A percentile compares a stretch with the other conserved stretches of the same genome.
Conservation (phyloP, 2,113 vertebrate species). For the Larimichthys polyactis region DNA sequence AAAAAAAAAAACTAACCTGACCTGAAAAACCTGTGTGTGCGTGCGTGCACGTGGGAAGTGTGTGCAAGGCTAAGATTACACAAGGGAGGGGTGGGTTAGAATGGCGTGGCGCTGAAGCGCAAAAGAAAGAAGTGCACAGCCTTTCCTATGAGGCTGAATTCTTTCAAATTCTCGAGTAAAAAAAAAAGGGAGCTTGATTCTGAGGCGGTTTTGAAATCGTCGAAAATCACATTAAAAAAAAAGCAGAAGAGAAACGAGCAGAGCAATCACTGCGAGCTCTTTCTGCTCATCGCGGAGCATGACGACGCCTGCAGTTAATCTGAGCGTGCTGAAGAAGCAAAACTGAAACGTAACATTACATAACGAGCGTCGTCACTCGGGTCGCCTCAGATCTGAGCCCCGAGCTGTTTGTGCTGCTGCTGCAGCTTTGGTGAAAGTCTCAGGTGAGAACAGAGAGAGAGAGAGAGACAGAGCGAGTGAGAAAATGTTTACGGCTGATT, state of each 20-base stretch:
- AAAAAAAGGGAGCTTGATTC: constrained; percentile 5
- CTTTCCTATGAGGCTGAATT: not conserved
- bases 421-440: too few species aligned
- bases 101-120: not conserved
- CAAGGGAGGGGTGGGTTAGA: constrained; percentile 58
- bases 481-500: not conserved
- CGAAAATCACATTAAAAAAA: constrained; percentile 19
- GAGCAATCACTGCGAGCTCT: not conserved
- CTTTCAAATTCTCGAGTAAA: not conserved
- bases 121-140: constrained; percentile 2
- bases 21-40: constrained; percentile 74
- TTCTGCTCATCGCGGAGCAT: not conserved
- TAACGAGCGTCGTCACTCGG: not conserved
- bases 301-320: not conserved
- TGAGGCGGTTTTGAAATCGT: constrained; percentile 39
- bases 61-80: constrained; percentile 56
- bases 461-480: too few species aligned
- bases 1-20: constrained; percentile 60
- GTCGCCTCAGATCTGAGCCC: too few species aligned
- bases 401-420: too few species aligned
- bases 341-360: constrained; percentile 41
- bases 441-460: not conserved
- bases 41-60: not conserved
- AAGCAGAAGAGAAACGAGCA: constrained; percentile 60
- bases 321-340: constrained; percentile 22